Percentiles rank a stretch among this genome's conserved stretches.
These are phyloP conservation scores for Nibea coibor DNA, from an alignment of 2,113 vertebrate species.

Conservation along the genomic window DNA sequence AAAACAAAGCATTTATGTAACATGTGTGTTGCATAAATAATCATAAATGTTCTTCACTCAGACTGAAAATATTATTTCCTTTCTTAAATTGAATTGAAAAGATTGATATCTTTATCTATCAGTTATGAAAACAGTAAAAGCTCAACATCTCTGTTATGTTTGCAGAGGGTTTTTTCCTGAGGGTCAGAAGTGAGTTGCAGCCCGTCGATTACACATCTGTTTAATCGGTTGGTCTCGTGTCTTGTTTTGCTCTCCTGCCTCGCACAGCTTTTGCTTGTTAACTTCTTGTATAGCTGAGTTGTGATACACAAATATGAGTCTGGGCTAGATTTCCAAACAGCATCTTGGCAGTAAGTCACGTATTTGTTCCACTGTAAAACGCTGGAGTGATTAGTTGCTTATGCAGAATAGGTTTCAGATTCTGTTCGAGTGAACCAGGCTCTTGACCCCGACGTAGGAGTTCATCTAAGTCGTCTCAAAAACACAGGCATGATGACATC, in stretches of 20 bases:
- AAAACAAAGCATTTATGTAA: constrained; percentile 2
- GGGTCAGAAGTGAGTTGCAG: neutral
- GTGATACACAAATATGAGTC: constrained; percentile 32
- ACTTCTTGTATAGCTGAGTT: constrained; percentile 21
- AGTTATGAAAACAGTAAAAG: neutral
- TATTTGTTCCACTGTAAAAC: constrained; percentile 34
- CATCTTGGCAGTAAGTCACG: constrained; percentile 14
- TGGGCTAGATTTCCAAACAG: constrained; percentile 33
- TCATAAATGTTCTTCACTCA: neutral
- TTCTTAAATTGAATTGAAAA: neutral
- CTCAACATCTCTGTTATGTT: neutral
- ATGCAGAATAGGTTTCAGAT: constrained; percentile 42
- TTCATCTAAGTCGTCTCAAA: constrained; percentile 29
- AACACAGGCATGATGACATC: constrained; percentile 3
- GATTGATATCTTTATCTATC: neutral
- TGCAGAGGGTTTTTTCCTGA: neutral
- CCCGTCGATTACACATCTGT: neutral
- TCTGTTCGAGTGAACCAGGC: constrained; percentile 1
- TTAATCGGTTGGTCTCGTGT: neutral
- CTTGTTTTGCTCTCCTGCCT: constrained; percentile 12
- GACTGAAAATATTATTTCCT: neutral
- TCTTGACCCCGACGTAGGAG: constrained; percentile 26
- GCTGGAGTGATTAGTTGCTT: constrained; percentile 9
- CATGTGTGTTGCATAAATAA: neutral
- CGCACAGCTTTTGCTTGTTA: constrained; percentile 33